Percentiles rank a stretch among this genome's conserved stretches.
Evolutionary conservation across 2,888 invertebrate species (phyloP).

Genomic region (Apodemia duryi): DNA sequence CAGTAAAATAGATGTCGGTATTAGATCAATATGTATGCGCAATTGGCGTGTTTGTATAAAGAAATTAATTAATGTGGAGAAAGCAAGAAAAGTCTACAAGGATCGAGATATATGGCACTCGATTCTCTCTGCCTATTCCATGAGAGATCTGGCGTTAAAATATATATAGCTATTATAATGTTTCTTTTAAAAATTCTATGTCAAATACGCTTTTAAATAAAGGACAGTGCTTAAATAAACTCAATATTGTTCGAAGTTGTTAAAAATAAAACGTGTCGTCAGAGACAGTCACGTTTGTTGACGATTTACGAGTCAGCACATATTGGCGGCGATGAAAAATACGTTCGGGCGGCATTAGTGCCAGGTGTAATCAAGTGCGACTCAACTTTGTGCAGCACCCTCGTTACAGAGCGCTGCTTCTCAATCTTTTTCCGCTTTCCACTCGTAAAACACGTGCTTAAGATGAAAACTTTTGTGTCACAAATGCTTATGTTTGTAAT

Average conservation of each 20-base stretch:
- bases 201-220: background rate
- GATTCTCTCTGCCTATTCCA: no score
- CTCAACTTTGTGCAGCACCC: conserved; percentile 20
- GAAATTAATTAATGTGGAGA: no score
- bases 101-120: no score
- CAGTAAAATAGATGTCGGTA: no score
- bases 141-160: no score
- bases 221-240: background rate
- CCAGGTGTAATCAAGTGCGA: conserved; percentile 22
- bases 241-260: conserved; percentile 6
- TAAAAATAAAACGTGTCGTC: conserved; percentile 7
- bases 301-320: conserved; percentile 29
- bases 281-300: conserved; percentile 26
- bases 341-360: conserved; percentile 24
- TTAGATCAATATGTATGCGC: no score
- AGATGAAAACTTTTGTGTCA: background rate
- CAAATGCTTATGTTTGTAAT: background rate
- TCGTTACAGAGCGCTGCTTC: background rate
- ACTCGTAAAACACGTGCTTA: no score
- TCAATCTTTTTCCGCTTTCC: background rate
- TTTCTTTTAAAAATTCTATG: no score
- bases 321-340: conserved; percentile 28
- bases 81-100: no score
- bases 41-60: no score
- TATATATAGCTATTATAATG: no score